Percentiles rank a stretch among this genome's conserved stretches.
Conservation (phyloP, 2,888 invertebrate genomes). For the Endomychus coccineus region DNA sequence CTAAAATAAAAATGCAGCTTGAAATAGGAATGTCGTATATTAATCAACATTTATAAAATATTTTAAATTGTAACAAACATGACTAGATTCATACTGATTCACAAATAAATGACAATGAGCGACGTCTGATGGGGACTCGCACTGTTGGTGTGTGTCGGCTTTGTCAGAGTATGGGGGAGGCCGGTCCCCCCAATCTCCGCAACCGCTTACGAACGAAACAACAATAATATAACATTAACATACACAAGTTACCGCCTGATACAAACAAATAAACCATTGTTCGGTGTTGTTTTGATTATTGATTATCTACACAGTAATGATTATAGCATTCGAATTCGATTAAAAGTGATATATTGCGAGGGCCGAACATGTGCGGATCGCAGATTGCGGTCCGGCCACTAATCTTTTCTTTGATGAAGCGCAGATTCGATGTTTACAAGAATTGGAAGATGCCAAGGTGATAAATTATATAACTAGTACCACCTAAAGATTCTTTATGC, state of each 20-base stretch:
- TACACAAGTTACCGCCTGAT: slow-evolving; percentile 40
- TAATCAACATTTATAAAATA: slow-evolving; percentile 52
- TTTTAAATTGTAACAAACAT: slow-evolving; percentile 51
- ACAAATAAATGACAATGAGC: slow-evolving; percentile 45
- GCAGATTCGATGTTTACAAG: too few relatives aligned
- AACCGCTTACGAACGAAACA: slow-evolving; percentile 38
- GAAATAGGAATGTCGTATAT: slow-evolving; percentile 51
- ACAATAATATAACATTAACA: slow-evolving; percentile 43
- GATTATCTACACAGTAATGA: slow-evolving; percentile 47
- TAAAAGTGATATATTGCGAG: slow-evolving; percentile 42
- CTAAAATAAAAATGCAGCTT: slow-evolving; percentile 14
- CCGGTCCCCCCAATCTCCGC: slow-evolving; percentile 44
- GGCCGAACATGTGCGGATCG: slow-evolving; percentile 30
- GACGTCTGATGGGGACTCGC: slow-evolving; percentile 36
- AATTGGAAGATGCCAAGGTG: too few relatives aligned
- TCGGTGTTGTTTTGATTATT: slow-evolving; percentile 44
- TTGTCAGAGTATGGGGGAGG: slow-evolving; percentile 38
- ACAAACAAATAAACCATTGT: slow-evolving; percentile 38
- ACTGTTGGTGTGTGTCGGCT: slow-evolving; percentile 29
- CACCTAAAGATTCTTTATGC: too few relatives aligned
- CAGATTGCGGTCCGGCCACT: slow-evolving; percentile 36
- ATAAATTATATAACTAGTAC: too few relatives aligned
- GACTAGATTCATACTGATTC: slow-evolving; percentile 50
- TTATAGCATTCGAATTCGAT: slow-evolving; percentile 43
- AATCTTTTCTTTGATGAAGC: too few relatives aligned